phyloP scores from a whole-genome alignment of 2,113 vertebrate species.

The Oenanthe oenanthe region DNA sequence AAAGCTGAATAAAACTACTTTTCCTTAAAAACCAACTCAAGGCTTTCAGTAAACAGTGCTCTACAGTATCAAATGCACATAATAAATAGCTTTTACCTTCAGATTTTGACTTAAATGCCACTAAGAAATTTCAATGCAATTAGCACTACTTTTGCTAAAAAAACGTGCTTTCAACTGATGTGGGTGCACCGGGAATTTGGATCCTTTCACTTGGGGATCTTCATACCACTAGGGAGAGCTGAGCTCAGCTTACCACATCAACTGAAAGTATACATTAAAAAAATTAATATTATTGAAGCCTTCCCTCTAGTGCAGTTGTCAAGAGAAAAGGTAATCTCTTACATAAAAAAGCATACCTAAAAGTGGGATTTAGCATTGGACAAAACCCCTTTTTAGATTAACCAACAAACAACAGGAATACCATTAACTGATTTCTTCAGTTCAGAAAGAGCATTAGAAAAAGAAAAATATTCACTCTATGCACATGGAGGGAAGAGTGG shows the following conservation, averaged over 20 bases:
- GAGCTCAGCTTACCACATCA: not conserved
- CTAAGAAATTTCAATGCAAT: not conserved
- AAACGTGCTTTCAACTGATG: not conserved
- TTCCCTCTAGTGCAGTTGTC: not conserved
- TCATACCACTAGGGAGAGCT: not conserved
- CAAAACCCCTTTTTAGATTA: not conserved
- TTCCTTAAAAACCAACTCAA: not conserved
- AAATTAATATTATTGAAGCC: not conserved
- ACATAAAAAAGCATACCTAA: not conserved
- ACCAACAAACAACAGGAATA: not conserved
- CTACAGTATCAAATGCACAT: not conserved
- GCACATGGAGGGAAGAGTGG: not conserved
- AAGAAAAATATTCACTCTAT: not conserved
- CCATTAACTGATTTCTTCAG: not conserved
- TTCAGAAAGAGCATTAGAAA: not conserved
- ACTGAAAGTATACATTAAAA: not conserved
- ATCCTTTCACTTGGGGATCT: not conserved
- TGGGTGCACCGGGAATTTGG: fast-evolving
- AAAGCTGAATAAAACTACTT: not conserved
- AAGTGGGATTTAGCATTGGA: not conserved
- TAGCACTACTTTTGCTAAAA: not conserved
- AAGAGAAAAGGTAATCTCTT: not conserved
- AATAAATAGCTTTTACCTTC: not conserved
- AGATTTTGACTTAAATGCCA: not conserved
- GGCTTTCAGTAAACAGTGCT: not conserved